These are phyloP conservation scores for Microtus richardsoni DNA, from an alignment of 2,113 vertebrate genomes.

Conservation along the genomic window DNA sequence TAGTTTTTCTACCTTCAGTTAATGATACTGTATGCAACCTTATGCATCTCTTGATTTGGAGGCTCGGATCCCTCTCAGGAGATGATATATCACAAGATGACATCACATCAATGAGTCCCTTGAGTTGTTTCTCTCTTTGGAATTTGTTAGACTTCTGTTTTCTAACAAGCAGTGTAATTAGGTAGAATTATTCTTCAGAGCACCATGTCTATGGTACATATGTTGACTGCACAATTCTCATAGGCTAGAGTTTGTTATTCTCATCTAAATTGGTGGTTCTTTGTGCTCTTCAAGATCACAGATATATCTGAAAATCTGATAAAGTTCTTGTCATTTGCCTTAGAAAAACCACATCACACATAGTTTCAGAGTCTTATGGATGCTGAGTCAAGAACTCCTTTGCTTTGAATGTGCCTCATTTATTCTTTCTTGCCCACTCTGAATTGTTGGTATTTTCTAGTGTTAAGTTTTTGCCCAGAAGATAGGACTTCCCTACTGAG, in stretches of 20 bases:
- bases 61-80: not conserved
- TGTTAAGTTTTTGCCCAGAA: not conserved
- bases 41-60: not conserved
- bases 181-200: not conserved
- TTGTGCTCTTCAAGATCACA: constrained; percentile 28
- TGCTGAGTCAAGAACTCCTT: not conserved
- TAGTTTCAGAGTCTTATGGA: not conserved
- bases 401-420: not conserved
- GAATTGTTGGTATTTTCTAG: not conserved
- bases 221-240: not conserved
- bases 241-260: not conserved
- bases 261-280: not conserved
- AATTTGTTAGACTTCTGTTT: not conserved
- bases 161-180: not conserved
- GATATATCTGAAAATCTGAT: not conserved
- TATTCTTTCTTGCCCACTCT: not conserved
- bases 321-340: not conserved
- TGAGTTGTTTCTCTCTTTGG: not conserved
- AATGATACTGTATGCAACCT: not conserved
- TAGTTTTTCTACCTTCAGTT: not conserved
- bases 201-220: not conserved
- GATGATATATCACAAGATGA: not conserved
- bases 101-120: not conserved
- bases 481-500: not conserved
- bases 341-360: not conserved